phyloP scores from a whole-genome alignment of 2,888 invertebrate genomes.

The Oxytorus armatus region DNA sequence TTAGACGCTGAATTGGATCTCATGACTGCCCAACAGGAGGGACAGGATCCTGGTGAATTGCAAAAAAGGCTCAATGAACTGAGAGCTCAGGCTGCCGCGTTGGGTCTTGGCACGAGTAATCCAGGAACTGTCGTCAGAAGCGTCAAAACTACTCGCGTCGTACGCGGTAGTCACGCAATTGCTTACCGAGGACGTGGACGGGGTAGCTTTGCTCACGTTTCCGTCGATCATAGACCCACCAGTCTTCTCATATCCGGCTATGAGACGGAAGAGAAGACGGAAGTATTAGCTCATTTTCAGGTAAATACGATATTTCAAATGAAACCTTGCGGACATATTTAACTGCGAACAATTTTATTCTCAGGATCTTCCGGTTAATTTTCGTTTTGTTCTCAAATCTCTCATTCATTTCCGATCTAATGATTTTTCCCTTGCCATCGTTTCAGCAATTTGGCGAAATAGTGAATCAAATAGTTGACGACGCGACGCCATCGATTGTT shows the following conservation, averaged over 20 bases:
- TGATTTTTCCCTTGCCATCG: conserved; percentile 49
- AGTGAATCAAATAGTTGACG: conserved; percentile 91
- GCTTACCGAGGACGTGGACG: conserved; percentile 80
- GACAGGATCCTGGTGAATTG: conserved; percentile 93
- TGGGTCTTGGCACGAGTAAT: conserved; percentile 80
- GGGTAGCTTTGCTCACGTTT: conserved; percentile 85
- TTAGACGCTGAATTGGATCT: conserved; percentile 96
- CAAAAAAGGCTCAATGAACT: conserved; percentile 90
- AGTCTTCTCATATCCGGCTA: conserved; percentile 95
- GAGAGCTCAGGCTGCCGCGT: conserved; percentile 86
- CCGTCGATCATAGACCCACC: conserved; percentile 94
- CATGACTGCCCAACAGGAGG: conserved; percentile 94
- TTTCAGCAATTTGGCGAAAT: conserved; percentile 94
- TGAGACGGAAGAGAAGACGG: conserved; percentile 92
- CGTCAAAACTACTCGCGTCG: conserved; percentile 76
- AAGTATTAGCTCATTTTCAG: conserved; percentile 92
- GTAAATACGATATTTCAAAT: conserved; percentile 87
- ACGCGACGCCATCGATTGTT: conserved; percentile 90
- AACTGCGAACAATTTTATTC: no score
- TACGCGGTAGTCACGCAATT: conserved; percentile 76
- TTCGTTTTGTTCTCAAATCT: conserved; percentile 16
- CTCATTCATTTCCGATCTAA: not conserved
- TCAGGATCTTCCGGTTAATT: no score
- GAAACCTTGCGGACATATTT: no score
- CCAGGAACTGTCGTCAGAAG: conserved; percentile 71